These are phyloP conservation scores for Thelaira solivaga DNA, from an alignment of 2,888 invertebrate genomes.

Conservation along the genomic window DNA sequence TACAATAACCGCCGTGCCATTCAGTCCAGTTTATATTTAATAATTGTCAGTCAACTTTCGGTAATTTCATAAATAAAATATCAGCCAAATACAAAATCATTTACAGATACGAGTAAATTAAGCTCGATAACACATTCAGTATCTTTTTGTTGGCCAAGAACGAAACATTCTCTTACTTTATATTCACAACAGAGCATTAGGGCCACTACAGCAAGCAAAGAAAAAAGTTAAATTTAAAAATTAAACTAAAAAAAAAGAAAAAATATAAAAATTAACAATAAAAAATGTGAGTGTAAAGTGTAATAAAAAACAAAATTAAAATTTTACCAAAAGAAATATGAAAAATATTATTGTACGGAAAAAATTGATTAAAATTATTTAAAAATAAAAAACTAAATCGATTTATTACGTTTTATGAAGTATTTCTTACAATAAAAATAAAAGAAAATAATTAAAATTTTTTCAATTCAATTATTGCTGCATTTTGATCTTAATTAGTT, in stretches of 20 bases:
- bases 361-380: too few relatives aligned
- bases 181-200: background rate
- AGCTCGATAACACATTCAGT: conserved; percentile 8
- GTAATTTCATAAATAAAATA: conserved; percentile 17
- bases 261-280: background rate
- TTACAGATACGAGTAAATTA: background rate
- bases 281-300: conserved; percentile 26
- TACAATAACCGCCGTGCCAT: too few relatives aligned
- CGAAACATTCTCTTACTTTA: conserved; percentile 26
- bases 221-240: background rate
- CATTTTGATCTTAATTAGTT: too few relatives aligned
- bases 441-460: too few relatives aligned
- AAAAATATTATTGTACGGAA: too few relatives aligned
- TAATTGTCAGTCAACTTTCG: conserved; percentile 2
- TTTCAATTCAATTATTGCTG: too few relatives aligned
- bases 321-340: too few relatives aligned
- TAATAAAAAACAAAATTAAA: background rate
- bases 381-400: too few relatives aligned
- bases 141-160: conserved; percentile 24
- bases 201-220: too few relatives aligned
- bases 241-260: background rate
- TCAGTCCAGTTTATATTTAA: conserved; percentile 9
- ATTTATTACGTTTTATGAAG: too few relatives aligned
- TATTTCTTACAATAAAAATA: too few relatives aligned
- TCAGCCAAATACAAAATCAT: conserved; percentile 11